These are phyloP conservation scores for Scelioninae gen. 2 DNA, from an alignment of 2,888 invertebrate genomes.

Conservation along the genomic window DNA sequence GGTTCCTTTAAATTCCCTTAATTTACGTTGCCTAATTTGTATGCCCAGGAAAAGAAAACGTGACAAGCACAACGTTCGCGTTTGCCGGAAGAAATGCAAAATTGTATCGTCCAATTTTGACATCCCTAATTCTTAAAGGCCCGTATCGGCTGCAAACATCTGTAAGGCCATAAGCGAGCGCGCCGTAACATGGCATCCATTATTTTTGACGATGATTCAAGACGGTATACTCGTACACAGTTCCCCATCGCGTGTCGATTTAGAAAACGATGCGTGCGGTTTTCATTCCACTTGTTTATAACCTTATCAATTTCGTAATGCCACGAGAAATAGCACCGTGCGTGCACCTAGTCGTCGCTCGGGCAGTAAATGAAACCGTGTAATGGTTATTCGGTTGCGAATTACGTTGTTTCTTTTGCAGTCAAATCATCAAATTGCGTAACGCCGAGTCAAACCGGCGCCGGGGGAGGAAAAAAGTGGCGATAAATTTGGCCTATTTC, in stretches of 20 bases:
- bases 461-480: constrained; percentile 1
- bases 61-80: not conserved
- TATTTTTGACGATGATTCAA: constrained; percentile 45
- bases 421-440: constrained; percentile 2
- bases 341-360: constrained; percentile 9
- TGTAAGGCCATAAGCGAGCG: constrained; percentile 23
- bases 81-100: constrained; percentile 3
- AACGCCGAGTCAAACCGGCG: not conserved
- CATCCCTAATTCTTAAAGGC: not conserved
- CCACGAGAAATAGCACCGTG: constrained; percentile 16
- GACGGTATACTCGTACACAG: constrained; percentile 2
- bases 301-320: constrained; percentile 51
- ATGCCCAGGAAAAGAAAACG: not conserved
- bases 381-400: constrained; percentile 13
- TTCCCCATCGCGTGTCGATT: constrained; percentile 51
- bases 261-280: constrained; percentile 42
- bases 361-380: constrained; percentile 29
- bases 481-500: constrained; percentile 1
- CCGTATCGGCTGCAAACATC: constrained; percentile 14
- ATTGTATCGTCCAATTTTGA: not conserved
- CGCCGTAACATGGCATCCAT: constrained; percentile 18
- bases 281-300: constrained; percentile 44
- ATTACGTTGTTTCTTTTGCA: not conserved
- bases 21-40: not conserved
- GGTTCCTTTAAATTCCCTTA: not conserved